These are phyloP conservation scores for Vireo griseus DNA, from an alignment of 2,797 vertebrate genomes.

Conservation along the genomic window DNA sequence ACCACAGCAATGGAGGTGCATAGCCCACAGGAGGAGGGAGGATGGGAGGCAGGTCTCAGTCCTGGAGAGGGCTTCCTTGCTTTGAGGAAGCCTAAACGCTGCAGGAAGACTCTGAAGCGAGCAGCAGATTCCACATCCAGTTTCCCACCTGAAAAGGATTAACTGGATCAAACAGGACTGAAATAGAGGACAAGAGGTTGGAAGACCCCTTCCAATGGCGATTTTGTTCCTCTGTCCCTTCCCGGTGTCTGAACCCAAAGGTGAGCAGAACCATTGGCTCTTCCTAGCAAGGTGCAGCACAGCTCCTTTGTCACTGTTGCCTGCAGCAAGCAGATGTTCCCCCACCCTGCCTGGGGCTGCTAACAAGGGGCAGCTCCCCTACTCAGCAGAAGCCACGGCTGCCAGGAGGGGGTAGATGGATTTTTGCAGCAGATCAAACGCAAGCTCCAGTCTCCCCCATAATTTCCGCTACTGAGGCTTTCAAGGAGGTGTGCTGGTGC, in stretches of 20 bases:
- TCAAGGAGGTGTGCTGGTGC: not conserved
- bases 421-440: not conserved
- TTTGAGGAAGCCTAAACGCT: not conserved
- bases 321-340: not conserved
- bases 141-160: not conserved
- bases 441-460: accelerated
- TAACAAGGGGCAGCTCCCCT: not conserved
- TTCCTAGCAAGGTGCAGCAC: not conserved
- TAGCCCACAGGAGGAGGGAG: not conserved
- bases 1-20: not conserved
- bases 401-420: accelerated
- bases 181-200: not conserved
- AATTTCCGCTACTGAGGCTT: not conserved
- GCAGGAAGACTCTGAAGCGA: not conserved
- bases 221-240: not conserved
- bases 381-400: not conserved
- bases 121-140: not conserved
- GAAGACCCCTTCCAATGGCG: not conserved
- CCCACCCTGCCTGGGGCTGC: not conserved
- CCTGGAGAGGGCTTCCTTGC: accelerated
- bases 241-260: not conserved
- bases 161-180: not conserved
- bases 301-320: not conserved
- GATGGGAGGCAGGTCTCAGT: not conserved
- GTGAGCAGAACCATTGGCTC: not conserved